Conservation (phyloP, 2,797 vertebrate genomes). For the Rhinella marina region DNA sequence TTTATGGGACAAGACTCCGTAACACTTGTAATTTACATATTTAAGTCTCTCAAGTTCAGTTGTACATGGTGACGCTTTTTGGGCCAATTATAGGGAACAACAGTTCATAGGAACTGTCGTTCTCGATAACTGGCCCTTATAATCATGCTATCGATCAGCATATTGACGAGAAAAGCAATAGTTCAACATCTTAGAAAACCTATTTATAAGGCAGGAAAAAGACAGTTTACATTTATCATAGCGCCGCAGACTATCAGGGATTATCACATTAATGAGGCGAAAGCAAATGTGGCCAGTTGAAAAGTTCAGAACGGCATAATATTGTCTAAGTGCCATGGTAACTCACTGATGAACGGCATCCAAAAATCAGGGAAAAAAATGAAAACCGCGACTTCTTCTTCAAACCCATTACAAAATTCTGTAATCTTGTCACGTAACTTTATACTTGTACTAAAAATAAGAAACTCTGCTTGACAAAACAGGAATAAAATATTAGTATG, state of each 20-base stretch:
- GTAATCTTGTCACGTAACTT: slow-evolving; percentile 7
- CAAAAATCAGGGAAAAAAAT: slow-evolving; percentile 13
- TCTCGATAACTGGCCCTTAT: no score
- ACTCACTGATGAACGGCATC: slow-evolving; percentile 28
- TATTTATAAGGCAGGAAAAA: no score
- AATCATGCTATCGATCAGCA: no score
- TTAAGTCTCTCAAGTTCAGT: no score
- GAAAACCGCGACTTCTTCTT: not conserved
- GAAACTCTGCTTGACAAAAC: not conserved
- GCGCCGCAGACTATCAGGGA: slow-evolving; percentile 1
- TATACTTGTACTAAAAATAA: not conserved
- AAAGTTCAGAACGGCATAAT: slow-evolving; percentile 47
- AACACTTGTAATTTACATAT: no score
- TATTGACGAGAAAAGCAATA: no score
- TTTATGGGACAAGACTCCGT: no score
- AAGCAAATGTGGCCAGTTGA: slow-evolving; percentile 44
- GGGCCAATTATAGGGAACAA: no score
- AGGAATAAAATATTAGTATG: not conserved
- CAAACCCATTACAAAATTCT: not conserved
- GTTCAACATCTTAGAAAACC: no score
- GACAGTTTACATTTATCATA: not conserved
- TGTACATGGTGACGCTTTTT: no score
- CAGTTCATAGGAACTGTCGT: no score
- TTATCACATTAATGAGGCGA: not conserved
- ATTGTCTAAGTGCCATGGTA: slow-evolving; percentile 47